Evolutionary conservation across 1,140 invertebrate genomes (phyloP), one percentile per base, ranked within the genome.

Genomic region (Globodera ellingtonae): DNA sequence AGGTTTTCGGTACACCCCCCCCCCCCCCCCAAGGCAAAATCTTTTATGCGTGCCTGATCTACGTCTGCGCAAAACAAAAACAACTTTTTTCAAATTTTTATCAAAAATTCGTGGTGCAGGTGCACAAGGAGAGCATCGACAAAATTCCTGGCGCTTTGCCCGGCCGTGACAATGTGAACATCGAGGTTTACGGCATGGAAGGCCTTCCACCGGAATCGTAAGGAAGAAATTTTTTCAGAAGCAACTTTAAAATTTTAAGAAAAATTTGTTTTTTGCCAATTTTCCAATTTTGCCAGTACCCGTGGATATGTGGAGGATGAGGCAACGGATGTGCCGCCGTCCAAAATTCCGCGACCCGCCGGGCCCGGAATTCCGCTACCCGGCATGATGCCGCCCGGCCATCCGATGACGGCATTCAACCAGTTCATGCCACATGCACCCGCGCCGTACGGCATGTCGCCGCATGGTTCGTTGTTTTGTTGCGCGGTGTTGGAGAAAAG

Each of bases 151-250:
- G 98, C 92, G 96, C 97, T 78, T 91, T 98, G 86, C 96, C 96
- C 84, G 95, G 96, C 91, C 93, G 97, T 90, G 96, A 95, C 87
- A 98, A 97, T 92, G 97, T 98, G 89, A 96, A 98, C 92, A 95
- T 99, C 90, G 98, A 99, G 46, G 99, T 99, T 88, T 99, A 99
- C 92, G 98, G 98, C 84, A 99, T 99, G 97, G 97, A 99, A 92
- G 98, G 98, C 82, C 98, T 99, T 88, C 97, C 98, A 44, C 93
- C 94, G 82, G 94, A 94, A 50, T 65, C 75, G 75, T 77, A 67
- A 47, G 56, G 10, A 21, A 24, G 18, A 21, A 21, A 24, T 24
- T n/a, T 73, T 74, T 75, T 47, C 48, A n/a, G n/a, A 6, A 13
- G n/a, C 35, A 21, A 5, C 21, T 67, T 18, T 24, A 74, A 13